phyloP scores from a whole-genome alignment of 2,797 vertebrate genomes.

The Toxotes lorentzi region DNA sequence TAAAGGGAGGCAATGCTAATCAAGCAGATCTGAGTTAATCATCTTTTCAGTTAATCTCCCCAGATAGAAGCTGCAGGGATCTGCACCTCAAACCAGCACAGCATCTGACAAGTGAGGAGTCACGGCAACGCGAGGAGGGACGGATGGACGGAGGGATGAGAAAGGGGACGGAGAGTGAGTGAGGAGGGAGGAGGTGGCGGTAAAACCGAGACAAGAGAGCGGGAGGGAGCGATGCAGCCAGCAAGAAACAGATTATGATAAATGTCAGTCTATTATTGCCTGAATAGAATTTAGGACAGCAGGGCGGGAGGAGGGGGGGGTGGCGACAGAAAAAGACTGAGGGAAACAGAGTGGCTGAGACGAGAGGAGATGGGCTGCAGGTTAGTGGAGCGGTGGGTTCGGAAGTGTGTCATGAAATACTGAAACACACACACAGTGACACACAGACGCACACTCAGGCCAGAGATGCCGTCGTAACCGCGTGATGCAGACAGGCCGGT shows the following conservation, averaged over 20 bases:
- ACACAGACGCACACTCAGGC: neutral
- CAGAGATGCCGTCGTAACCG: neutral
- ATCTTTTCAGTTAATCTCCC: slow-evolving; percentile 53
- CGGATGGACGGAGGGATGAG: neutral
- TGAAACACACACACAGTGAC: slow-evolving; percentile 21
- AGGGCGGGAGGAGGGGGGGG: neutral
- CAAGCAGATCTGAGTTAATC: slow-evolving; percentile 52
- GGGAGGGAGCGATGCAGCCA: slow-evolving; percentile 22
- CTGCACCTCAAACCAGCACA: slow-evolving; percentile 27
- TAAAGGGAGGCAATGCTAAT: slow-evolving; percentile 46
- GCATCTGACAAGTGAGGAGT: neutral
- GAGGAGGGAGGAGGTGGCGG: neutral
- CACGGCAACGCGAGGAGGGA: neutral
- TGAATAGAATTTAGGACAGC: slow-evolving; percentile 71
- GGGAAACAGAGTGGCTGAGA: slow-evolving; percentile 13
- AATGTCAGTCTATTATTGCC: slow-evolving; percentile 78
- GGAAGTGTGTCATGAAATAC: slow-evolving; percentile 48
- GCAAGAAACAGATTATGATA: slow-evolving; percentile 71
- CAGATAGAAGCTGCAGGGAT: slow-evolving; percentile 28
- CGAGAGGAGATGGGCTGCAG: neutral
- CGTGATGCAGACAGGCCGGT: slow-evolving; percentile 14
- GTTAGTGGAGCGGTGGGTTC: neutral
- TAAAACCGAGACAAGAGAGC: slow-evolving; percentile 20
- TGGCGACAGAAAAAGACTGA: slow-evolving; percentile 17
- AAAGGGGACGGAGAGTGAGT: neutral